Evolutionary conservation across 2,113 vertebrate genomes (phyloP).

Genomic region (Argyrosomus japonicus): DNA sequence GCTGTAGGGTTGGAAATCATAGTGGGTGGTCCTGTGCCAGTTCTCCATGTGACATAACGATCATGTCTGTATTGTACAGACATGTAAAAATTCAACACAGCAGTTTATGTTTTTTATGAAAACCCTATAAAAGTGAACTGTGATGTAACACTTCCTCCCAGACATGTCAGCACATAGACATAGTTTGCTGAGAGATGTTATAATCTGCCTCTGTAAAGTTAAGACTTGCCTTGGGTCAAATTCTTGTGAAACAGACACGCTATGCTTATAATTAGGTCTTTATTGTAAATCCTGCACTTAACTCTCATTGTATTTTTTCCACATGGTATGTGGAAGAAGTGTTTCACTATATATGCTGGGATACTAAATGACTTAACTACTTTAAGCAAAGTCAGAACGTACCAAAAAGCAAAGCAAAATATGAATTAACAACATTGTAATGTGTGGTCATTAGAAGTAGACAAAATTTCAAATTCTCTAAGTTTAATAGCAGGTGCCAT

Average conservation of each 20-base stretch:
- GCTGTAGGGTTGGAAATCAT: no score
- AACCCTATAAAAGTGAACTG: no score
- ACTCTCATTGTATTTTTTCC: no score
- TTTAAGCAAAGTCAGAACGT: background rate
- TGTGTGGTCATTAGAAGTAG: background rate
- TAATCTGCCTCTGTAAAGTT: background rate
- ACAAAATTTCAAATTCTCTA: background rate
- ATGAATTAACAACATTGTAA: background rate
- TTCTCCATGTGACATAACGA: background rate
- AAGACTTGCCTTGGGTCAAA: background rate
- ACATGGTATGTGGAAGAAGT: no score
- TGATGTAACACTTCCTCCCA: background rate
- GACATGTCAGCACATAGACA: background rate
- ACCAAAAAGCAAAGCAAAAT: background rate
- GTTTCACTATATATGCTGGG: background rate
- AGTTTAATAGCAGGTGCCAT: background rate
- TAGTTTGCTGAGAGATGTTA: background rate
- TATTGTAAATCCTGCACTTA: background rate
- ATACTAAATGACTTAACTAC: background rate
- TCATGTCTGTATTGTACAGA: background rate
- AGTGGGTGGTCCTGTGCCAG: no score
- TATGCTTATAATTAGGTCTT: background rate
- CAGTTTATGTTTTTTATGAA: background rate
- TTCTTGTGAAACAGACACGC: background rate
- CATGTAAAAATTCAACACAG: background rate